Conservation (phyloP, 1,140 invertebrate species). For the Panagrolaimus sp. region DNA sequence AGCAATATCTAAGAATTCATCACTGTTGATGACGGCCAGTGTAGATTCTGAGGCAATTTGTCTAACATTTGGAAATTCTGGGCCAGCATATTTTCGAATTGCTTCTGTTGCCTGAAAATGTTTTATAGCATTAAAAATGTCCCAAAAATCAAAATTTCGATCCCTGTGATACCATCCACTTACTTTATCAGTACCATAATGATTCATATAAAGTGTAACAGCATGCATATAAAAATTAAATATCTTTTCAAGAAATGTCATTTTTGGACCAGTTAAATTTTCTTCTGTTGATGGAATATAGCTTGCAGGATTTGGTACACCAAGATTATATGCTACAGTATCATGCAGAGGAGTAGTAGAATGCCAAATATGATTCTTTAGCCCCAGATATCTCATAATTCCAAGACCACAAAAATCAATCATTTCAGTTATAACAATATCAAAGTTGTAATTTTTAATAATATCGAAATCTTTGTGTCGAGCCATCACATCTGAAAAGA, state of each 20-base stretch:
- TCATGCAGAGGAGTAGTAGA: conserved; percentile 17
- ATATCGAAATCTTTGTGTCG: background rate
- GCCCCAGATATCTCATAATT: conserved; percentile 21
- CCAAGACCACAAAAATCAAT: conserved; percentile 33
- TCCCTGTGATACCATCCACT: too few species aligned
- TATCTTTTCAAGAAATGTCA: conserved; percentile 31
- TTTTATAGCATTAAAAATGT: background rate
- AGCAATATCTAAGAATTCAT: conserved; percentile 37
- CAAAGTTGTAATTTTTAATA: conserved; percentile 28
- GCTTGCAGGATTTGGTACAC: conserved; percentile 30
- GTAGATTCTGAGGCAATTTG: conserved; percentile 31
- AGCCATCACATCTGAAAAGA: background rate
- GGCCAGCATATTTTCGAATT: conserved; percentile 12
- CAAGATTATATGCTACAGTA: conserved; percentile 23
- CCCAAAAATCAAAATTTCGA: too few species aligned
- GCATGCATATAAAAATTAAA: conserved; percentile 29
- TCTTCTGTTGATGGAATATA: conserved; percentile 37
- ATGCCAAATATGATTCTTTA: conserved; percentile 33
- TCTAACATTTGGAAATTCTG: conserved; percentile 32
- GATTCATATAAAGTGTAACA: conserved; percentile 15
- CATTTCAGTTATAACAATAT: conserved; percentile 40
- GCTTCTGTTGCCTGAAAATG: conserved; percentile 16
- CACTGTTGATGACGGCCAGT: conserved; percentile 27
- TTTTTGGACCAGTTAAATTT: conserved; percentile 24
- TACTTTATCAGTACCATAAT: conserved; percentile 31